Evolutionary conservation across 2,797 vertebrate genomes (phyloP).

Genomic region (Simalia tracyae): DNA sequence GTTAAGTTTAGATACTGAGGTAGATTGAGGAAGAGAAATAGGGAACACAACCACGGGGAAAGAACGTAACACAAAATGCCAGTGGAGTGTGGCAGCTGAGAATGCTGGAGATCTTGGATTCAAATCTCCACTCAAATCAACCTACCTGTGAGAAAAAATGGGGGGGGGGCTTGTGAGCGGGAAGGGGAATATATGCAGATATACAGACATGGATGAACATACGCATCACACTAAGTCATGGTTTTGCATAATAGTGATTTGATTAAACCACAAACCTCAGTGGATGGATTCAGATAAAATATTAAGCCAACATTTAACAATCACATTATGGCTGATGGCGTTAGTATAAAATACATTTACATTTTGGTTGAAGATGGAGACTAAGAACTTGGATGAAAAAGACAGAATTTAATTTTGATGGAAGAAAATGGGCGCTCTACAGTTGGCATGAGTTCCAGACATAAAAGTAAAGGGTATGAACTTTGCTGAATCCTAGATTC

Average conservation of each 20-base stretch:
- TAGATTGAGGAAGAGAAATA: not conserved
- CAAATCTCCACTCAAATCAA: not conserved
- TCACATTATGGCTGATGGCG: not conserved
- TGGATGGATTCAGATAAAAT: not conserved
- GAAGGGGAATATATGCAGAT: not conserved
- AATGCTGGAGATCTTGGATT: not conserved
- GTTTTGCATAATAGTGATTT: not conserved
- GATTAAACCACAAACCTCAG: not conserved
- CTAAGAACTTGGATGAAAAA: not conserved
- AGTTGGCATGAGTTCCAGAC: not conserved
- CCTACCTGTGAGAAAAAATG: not conserved
- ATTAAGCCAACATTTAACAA: not conserved
- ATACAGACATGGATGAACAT: not conserved
- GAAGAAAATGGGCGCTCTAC: not conserved
- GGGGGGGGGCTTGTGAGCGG: not conserved
- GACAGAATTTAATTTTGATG: not conserved
- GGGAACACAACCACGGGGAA: not conserved
- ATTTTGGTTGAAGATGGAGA: not conserved
- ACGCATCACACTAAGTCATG: not conserved
- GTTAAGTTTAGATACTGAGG: not conserved
- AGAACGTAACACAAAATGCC: not conserved
- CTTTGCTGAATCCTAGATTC: too few species aligned
- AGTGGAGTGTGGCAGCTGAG: not conserved
- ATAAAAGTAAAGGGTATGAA: not conserved
- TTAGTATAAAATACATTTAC: not conserved